Conservation (phyloP, 2,888 invertebrate genomes). For the Zeuzera pyrina region DNA sequence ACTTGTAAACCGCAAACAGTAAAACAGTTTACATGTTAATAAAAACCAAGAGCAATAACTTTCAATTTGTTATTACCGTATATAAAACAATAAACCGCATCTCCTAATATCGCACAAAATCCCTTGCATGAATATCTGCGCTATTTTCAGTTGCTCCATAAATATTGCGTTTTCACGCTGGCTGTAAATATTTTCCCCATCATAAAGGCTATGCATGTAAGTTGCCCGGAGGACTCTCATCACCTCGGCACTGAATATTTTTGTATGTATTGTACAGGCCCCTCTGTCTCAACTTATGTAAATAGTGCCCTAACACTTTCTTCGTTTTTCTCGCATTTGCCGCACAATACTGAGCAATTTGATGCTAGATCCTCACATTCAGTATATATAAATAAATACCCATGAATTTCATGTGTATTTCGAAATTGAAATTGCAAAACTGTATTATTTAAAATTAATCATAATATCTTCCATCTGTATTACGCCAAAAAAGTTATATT, state of each 20-base stretch:
- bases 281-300: conserved; percentile 71
- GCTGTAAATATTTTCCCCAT: conserved; percentile 64
- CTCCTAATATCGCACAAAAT: conserved; percentile 22
- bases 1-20: neutral
- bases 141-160: conserved; percentile 47
- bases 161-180: conserved; percentile 53
- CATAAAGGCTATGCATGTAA: conserved; percentile 57
- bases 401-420: conserved; percentile 31
- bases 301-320: conserved; percentile 67
- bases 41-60: conserved; percentile 23
- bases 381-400: conserved; percentile 41
- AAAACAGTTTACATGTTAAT: neutral
- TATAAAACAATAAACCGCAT: conserved; percentile 47
- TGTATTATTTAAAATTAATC: neutral
- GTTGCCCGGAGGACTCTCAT: conserved; percentile 60
- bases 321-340: conserved; percentile 65
- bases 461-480: neutral
- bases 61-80: conserved; percentile 35
- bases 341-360: conserved; percentile 67
- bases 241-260: conserved; percentile 69
- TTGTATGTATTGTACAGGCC: conserved; percentile 49
- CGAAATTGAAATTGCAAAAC: conserved; percentile 4
- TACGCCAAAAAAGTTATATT: conserved; percentile 17
- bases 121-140: conserved; percentile 30
- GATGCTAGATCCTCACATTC: conserved; percentile 54